phyloP scores from a whole-genome alignment of 2,113 vertebrate species.

The Pseudorhombus dupliciocellatus region DNA sequence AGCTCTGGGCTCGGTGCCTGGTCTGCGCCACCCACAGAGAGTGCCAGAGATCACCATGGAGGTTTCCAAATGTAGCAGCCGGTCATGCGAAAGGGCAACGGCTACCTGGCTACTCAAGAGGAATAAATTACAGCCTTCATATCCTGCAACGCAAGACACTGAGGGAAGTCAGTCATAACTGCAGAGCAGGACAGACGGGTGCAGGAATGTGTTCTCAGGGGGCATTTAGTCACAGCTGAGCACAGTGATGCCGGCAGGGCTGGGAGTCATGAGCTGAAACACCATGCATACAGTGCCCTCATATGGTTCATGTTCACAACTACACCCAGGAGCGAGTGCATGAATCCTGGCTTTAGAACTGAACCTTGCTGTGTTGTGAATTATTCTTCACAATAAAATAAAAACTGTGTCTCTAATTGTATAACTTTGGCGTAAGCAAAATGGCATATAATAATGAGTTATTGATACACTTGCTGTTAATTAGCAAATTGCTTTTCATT shows the following conservation, averaged over 20 bases:
- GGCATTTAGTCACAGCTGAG: slow-evolving; percentile 29
- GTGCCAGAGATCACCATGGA: slow-evolving; percentile 75
- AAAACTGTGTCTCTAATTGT: too few relatives aligned
- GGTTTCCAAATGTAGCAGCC: slow-evolving; percentile 68
- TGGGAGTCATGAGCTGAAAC: slow-evolving; percentile 24
- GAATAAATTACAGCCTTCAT: slow-evolving; percentile 67
- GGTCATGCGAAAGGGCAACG: slow-evolving; percentile 76
- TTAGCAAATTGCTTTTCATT: too few relatives aligned
- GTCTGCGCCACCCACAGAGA: slow-evolving; percentile 80
- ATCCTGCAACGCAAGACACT: slow-evolving; percentile 23
- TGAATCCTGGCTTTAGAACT: background rate
- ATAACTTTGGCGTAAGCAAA: too few relatives aligned
- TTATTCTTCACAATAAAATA: too few relatives aligned
- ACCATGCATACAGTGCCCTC: slow-evolving; percentile 71
- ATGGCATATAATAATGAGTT: too few relatives aligned
- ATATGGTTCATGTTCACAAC: slow-evolving; percentile 62
- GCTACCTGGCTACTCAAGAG: slow-evolving; percentile 66
- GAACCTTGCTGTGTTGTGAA: too few relatives aligned
- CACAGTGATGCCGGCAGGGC: slow-evolving; percentile 2
- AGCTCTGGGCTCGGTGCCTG: slow-evolving; percentile 78
- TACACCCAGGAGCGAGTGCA: slow-evolving; percentile 27
- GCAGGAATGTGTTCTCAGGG: slow-evolving; percentile 25
- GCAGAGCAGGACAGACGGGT: background rate
- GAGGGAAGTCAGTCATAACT: slow-evolving; percentile 6
- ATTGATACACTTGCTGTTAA: too few relatives aligned